Percentiles rank a stretch among this genome's conserved stretches.
These are phyloP conservation scores for Macrochelys suwanniensis DNA, from an alignment of 2,797 vertebrate genomes.

Conservation along the genomic window DNA sequence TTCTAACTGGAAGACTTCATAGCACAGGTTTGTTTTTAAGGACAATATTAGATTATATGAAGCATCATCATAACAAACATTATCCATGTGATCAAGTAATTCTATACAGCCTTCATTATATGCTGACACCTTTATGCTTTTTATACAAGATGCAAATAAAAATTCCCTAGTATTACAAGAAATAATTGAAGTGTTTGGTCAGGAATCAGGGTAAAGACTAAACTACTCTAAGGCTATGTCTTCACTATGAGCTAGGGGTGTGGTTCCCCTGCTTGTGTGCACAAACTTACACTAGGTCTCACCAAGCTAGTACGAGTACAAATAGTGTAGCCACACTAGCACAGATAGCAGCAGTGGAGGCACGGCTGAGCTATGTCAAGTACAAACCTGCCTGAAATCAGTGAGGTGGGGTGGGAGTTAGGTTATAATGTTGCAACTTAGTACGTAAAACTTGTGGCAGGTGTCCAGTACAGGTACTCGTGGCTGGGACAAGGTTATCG, in stretches of 20 bases:
- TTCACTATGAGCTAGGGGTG: neutral
- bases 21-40: neutral
- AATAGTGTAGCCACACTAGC: neutral
- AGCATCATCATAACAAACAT: slow-evolving; percentile 37
- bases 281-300: neutral
- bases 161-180: neutral
- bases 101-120: neutral
- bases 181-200: neutral
- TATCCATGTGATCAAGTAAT: slow-evolving; percentile 6
- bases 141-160: neutral
- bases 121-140: neutral
- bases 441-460: neutral
- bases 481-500: neutral
- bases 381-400: neutral
- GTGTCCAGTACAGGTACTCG: neutral
- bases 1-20: neutral
- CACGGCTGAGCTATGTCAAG: neutral
- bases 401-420: neutral
- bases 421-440: neutral
- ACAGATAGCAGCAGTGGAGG: too few species aligned
- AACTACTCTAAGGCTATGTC: neutral
- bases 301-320: neutral
- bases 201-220: neutral
- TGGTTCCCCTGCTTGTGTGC: neutral
- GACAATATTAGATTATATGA: slow-evolving; percentile 45